A percentile compares a stretch with the other conserved stretches of the same genome.
phyloP scores from a whole-genome alignment of 2,797 vertebrate genomes.

The Phataginus tricuspis region DNA sequence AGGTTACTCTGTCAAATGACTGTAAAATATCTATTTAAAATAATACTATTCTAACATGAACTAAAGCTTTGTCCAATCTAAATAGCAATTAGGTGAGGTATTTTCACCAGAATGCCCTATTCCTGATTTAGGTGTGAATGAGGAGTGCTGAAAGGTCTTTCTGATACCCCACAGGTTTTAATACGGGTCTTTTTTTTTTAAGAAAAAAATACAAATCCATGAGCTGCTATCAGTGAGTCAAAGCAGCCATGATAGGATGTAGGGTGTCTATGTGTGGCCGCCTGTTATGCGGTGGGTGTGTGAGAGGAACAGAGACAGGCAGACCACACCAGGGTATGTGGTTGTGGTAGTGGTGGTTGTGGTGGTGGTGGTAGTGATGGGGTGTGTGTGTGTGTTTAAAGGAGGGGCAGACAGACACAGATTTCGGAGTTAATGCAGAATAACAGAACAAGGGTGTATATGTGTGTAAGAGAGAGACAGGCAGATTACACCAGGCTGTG shows the following conservation, averaged over 20 bases:
- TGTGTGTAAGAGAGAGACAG: background rate
- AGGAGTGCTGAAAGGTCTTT: background rate
- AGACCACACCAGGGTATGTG: too few relatives aligned
- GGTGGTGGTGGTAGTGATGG: too few relatives aligned
- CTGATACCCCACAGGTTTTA: background rate
- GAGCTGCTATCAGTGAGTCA: conserved; percentile 24
- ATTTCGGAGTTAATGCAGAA: conserved; percentile 43
- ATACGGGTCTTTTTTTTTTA: background rate
- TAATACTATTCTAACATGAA: conserved; percentile 11
- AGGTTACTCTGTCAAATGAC: conserved; percentile 3
- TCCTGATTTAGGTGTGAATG: background rate
- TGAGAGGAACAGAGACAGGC: too few relatives aligned
- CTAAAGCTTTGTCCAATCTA: conserved; percentile 5
- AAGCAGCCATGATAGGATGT: background rate
- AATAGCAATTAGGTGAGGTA: background rate
- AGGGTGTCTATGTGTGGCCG: background rate
- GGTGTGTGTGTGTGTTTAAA: background rate
- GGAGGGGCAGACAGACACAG: background rate
- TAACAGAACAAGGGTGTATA: background rate
- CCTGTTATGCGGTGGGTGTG: too few relatives aligned
- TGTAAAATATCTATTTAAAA: conserved; percentile 31
- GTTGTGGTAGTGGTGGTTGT: too few relatives aligned
- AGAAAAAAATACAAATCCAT: conserved; percentile 48
- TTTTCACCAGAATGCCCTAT: conserved; percentile 22
- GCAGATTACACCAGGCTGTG: too few relatives aligned